phyloP scores from a whole-genome alignment of 2,888 invertebrate genomes.

The Patella caerulea region DNA sequence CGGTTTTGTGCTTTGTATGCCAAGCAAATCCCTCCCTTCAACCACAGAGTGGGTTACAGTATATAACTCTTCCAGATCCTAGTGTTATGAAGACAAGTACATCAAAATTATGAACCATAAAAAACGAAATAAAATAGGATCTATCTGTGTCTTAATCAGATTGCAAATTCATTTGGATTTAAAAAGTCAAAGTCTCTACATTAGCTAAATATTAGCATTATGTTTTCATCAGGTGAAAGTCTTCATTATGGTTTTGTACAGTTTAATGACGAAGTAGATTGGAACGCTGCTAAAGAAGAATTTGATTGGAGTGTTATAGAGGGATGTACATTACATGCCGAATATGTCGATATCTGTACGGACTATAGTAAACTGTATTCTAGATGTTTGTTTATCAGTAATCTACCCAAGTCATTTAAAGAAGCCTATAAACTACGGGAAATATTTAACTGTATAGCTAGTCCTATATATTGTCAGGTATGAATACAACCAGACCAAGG shows the following conservation, averaged over 20 bases:
- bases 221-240: conserved; percentile 70
- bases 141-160: too few species aligned
- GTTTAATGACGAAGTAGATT: conserved; percentile 73
- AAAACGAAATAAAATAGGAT: too few species aligned
- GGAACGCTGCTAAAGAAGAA: conserved; percentile 59
- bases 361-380: conserved; percentile 74
- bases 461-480: conserved; percentile 75
- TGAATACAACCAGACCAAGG: conserved; percentile 16
- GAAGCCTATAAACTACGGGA: conserved; percentile 74
- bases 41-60: too few species aligned
- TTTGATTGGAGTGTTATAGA: conserved; percentile 72
- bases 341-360: conserved; percentile 73
- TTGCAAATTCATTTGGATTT: too few species aligned
- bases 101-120: too few species aligned
- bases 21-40: too few species aligned
- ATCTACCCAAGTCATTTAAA: conserved; percentile 74
- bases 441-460: conserved; percentile 73
- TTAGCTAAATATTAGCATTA: neutral
- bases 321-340: conserved; percentile 72
- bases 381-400: conserved; percentile 74
- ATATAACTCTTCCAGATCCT: too few species aligned
- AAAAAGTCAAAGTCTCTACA: too few species aligned
- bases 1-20: too few species aligned
- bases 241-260: conserved; percentile 76
- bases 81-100: too few species aligned